Conservation (phyloP, 1,140 invertebrate genomes). For the Dendroctonus valens region DNA sequence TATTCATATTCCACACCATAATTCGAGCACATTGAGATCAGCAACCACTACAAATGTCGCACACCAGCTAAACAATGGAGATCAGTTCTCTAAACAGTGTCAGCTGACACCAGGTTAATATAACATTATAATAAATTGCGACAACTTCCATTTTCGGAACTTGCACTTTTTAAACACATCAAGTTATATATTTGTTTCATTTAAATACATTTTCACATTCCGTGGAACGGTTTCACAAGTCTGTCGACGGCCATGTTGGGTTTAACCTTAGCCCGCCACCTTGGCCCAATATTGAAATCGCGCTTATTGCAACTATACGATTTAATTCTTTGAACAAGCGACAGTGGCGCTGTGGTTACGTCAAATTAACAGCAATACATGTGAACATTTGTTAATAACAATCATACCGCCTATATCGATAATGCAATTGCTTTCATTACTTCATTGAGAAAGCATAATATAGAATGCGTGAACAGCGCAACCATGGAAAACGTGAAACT, state of each 20-base stretch:
- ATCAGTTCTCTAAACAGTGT: not conserved
- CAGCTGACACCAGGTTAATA: not conserved
- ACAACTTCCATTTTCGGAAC: constrained; percentile 21
- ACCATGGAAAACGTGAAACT: no score
- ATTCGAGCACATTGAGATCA: not conserved
- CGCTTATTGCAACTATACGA: constrained; percentile 30
- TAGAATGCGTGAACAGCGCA: no score
- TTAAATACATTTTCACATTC: constrained; percentile 30
- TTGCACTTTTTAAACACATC: constrained; percentile 15
- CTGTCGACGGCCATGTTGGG: constrained; percentile 29
- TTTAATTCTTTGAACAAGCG: constrained; percentile 24
- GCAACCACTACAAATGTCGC: not conserved
- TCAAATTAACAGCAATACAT: constrained; percentile 22
- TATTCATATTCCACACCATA: not conserved
- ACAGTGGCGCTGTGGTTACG: constrained; percentile 24
- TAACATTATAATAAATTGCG: constrained; percentile 4
- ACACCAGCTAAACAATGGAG: not conserved
- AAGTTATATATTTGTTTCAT: constrained; percentile 16
- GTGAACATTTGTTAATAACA: constrained; percentile 19
- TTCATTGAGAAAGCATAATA: no score
- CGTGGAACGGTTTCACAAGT: constrained; percentile 29
- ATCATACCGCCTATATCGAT: not conserved
- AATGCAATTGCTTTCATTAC: no score
- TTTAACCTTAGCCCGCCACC: constrained; percentile 35
- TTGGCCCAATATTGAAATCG: constrained; percentile 36